Base-by-base conservation (phyloP, 92 coral and sea anemone genomes). In the Parazoanthus atlanticus region DNA sequence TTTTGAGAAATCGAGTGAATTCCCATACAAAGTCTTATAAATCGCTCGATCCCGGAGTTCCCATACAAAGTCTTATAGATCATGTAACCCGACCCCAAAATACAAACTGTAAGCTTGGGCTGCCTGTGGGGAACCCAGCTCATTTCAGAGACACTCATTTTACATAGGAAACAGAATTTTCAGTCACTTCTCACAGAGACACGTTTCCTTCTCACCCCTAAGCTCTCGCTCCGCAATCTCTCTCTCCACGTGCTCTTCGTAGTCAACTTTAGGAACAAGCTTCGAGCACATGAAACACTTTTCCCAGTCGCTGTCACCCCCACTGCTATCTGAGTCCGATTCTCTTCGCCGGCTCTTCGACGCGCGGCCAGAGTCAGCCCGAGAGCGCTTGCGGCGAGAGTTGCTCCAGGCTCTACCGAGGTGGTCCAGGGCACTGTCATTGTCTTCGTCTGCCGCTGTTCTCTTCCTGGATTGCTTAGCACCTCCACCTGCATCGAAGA, bases 331-430 rank as follows among this genome's bases (percentile, higher is more conserved):
- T 1, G 87, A 83, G 76, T 83, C 87, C 17, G 78, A 83, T 19
- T 25, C 66, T 83, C 66, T 69, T 25, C 56, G 54, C 38, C 13
- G 61, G 87, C 87, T 83, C 78, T 38, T 83, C 33, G 21, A 56
- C 10, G 78, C 78, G 38, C 87, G 87, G 70, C 72, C 84, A 80
- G 84, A 56, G 25, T 56, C 70, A 56, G 21, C 46, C 78, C 87
- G 87, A 4, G 87, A 70, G 16, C 87, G 87, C 78, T 83, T 83
- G 87, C 43, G 3, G 28, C 87, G 64, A 71, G 65, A 65, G n/a
- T 29, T 21, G 78, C 40, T 31, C 87, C 77, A 83, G 41, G 87
- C 66, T 19, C 28, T 38, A 21, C 87, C 77, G 8, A 83, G 77
- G 32, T 33, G 2, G 69, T 83, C 77, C 16, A 83, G 78, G 73